Evolutionary conservation across 2,888 invertebrate genomes (phyloP).

Genomic region (Erebia aethiops): DNA sequence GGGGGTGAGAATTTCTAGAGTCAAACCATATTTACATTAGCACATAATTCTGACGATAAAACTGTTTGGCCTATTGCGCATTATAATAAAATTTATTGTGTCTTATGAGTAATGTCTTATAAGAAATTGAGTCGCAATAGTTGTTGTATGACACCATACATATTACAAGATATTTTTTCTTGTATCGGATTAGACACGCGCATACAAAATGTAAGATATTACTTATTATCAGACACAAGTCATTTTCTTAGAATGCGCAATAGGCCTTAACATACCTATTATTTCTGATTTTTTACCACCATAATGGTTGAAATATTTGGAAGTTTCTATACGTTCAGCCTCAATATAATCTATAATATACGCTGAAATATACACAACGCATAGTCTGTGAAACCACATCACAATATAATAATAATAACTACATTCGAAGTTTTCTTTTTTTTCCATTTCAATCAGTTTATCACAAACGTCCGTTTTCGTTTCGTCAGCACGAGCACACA

Average conservation of each 20-base stretch:
- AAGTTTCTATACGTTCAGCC: conserved; percentile 44
- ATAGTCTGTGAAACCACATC: conserved; percentile 53
- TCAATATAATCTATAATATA: conserved; percentile 65
- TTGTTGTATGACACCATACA: no score
- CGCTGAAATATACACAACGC: conserved; percentile 66
- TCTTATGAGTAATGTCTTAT: no score
- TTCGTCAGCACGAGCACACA: conserved; percentile 31
- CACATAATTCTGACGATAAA: neutral
- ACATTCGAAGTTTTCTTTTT: conserved; percentile 52
- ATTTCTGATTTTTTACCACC: no score
- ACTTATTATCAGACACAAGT: no score
- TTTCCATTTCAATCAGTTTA: conserved; percentile 41
- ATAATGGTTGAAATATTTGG: neutral
- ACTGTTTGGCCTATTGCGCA: no score
- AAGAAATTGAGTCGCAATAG: no score
- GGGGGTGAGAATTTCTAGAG: neutral
- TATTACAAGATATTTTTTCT: no score
- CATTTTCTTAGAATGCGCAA: no score
- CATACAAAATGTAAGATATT: no score
- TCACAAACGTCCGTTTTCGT: conserved; percentile 64
- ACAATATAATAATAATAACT: conserved; percentile 45
- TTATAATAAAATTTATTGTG: no score
- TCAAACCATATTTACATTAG: neutral
- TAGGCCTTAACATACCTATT: neutral
- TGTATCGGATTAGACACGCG: no score